Conservation (phyloP, 2,888 invertebrate genomes). For the Calliphora vomitoria region DNA sequence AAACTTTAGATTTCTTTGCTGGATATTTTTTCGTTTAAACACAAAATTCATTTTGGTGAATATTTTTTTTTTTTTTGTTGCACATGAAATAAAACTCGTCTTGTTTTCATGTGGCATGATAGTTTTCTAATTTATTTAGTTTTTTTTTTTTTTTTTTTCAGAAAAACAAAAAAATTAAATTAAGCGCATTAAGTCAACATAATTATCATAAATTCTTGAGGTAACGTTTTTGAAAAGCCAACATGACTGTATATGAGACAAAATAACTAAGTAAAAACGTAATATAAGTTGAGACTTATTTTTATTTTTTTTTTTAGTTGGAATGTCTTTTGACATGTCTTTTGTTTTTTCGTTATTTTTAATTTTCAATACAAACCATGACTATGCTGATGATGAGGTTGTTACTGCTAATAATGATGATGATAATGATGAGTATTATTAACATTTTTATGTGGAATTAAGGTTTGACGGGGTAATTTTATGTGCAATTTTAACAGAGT, state of each 20-base stretch:
- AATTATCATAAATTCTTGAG: conserved; percentile 72
- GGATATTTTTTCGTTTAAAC: not conserved
- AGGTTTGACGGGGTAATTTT: conserved; percentile 58
- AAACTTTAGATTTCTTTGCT: conserved; percentile 29
- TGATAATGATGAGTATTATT: conserved; percentile 44
- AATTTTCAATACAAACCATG: conserved; percentile 4
- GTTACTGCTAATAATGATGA: conserved; percentile 1
- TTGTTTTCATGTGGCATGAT: conserved; percentile 28
- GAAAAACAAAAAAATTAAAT: conserved; percentile 22
- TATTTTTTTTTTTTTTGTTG: conserved; percentile 11
- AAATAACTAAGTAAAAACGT: not conserved
- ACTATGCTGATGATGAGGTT: conserved; percentile 29
- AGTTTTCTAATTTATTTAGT: conserved; percentile 66
- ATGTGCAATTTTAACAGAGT: conserved; percentile 54
- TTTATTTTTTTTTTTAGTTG: conserved; percentile 1
- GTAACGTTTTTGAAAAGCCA: conserved; percentile 25
- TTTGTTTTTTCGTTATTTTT: conserved; percentile 22
- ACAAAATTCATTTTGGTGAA: not conserved
- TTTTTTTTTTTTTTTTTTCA: not conserved
- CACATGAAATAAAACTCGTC: conserved; percentile 38
- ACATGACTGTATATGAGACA: conserved; percentile 6
- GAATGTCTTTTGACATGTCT: conserved; percentile 32
- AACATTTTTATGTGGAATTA: conserved; percentile 63
- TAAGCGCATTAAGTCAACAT: conserved; percentile 71
- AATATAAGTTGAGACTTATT: conserved; percentile 41